phyloP scores from a whole-genome alignment of 2,113 vertebrate species.

The Ciconia stormi region DNA sequence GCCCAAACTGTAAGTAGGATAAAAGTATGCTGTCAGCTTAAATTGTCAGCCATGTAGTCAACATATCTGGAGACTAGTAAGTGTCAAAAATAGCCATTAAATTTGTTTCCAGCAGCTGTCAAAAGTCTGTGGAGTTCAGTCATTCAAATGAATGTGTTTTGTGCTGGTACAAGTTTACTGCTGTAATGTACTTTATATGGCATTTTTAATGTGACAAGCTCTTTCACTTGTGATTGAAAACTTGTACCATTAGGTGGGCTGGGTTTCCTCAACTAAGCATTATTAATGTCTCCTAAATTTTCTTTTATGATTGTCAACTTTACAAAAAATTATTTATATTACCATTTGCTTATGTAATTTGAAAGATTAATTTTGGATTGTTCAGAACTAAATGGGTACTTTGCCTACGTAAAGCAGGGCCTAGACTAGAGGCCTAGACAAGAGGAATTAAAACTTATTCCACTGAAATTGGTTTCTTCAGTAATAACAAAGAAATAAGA shows the following conservation, averaged over 20 bases:
- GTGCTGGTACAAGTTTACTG: neutral
- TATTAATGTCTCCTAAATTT: neutral
- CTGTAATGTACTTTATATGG: neutral
- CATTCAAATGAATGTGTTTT: neutral
- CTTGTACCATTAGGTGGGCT: neutral
- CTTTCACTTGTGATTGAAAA: neutral
- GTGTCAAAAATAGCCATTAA: neutral
- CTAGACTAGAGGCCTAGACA: neutral
- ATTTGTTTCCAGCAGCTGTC: neutral
- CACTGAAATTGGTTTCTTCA: neutral
- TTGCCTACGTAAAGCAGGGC: neutral
- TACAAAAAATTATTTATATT: neutral
- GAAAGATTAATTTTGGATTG: neutral
- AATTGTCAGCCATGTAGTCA: neutral
- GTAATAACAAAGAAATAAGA: neutral
- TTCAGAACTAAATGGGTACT: neutral
- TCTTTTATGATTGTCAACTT: neutral
- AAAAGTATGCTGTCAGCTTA: neutral
- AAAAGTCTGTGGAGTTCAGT: neutral
- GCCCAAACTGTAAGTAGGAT: neutral
- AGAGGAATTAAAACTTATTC: neutral
- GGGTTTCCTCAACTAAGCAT: neutral
- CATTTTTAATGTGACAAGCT: neutral
- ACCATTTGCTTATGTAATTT: neutral
- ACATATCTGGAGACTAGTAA: neutral